Conservation (phyloP, 1,140 invertebrate species). For the Bombus superbus region DNA sequence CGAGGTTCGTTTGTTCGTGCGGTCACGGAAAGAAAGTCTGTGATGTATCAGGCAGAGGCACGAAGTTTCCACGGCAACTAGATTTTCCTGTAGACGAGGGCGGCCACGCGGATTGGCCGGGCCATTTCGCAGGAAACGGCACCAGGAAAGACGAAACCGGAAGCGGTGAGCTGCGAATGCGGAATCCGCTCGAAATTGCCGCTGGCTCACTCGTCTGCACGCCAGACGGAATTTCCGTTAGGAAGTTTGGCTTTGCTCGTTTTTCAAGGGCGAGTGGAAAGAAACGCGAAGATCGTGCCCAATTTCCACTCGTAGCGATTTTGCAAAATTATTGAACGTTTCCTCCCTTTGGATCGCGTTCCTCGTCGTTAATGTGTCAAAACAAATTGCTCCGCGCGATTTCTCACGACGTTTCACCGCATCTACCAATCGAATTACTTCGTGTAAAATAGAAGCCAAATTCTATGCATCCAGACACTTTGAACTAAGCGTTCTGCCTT, state of each 20-base stretch:
- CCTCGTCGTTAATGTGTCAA: too few relatives aligned
- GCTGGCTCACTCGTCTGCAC: conserved; percentile 25
- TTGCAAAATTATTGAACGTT: background rate
- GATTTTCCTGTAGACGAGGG: conserved; percentile 36
- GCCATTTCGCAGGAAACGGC: conserved; percentile 30
- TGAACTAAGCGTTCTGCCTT: too few relatives aligned
- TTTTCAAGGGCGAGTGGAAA: conserved; percentile 10
- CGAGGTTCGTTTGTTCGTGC: background rate
- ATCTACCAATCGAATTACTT: conserved; percentile 5
- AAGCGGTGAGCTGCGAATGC: conserved; percentile 43
- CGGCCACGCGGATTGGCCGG: conserved; percentile 28
- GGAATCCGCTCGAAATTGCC: conserved; percentile 52
- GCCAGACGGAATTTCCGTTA: conserved; percentile 47
- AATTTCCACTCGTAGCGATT: background rate
- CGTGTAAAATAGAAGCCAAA: background rate
- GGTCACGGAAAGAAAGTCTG: conserved; percentile 14
- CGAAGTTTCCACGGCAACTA: conserved; percentile 15
- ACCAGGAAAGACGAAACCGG: conserved; percentile 53
- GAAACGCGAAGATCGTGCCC: background rate
- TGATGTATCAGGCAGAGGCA: conserved; percentile 10
- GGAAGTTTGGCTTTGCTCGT: conserved; percentile 41
- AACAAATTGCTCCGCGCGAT: too few relatives aligned
- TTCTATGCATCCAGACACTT: background rate
- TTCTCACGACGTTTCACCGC: too few relatives aligned
- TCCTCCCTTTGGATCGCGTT: background rate